These are phyloP conservation scores for Autographa pulchrina DNA, from an alignment of 2,888 invertebrate species.

Conservation along the genomic window DNA sequence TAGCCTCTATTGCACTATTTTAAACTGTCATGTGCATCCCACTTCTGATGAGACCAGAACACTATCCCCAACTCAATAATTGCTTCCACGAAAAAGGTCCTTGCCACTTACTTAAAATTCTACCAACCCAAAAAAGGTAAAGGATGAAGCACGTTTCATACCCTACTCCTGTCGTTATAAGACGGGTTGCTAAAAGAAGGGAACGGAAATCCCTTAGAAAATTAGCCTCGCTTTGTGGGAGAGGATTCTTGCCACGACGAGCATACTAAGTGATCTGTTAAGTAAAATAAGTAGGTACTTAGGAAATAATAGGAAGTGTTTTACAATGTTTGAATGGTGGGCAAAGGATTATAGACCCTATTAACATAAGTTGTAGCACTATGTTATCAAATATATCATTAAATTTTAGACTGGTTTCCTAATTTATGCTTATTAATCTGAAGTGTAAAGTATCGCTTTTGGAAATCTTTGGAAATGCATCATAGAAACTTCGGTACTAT, in stretches of 20 bases:
- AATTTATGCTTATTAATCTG: no score
- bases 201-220: slow-evolving; percentile 8
- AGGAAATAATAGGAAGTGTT: background rate
- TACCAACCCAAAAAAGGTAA: background rate
- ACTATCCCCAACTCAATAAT: background rate
- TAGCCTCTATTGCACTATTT: background rate
- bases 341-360: no score
- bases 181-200: slow-evolving; percentile 7
- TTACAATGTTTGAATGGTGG: background rate
- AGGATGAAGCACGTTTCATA: background rate
- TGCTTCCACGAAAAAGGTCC: background rate
- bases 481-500: no score
- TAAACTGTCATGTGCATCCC: background rate
- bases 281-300: slow-evolving; percentile 8
- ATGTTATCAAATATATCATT: no score
- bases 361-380: no score
- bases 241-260: slow-evolving; percentile 2
- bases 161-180: slow-evolving; percentile 7
- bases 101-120: background rate
- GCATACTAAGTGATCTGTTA: slow-evolving; percentile 8
- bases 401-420: no score
- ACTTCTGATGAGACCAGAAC: background rate
- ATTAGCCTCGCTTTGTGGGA: slow-evolving; percentile 3
- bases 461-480: no score
- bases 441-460: no score